Evolutionary conservation across 2,113 vertebrate genomes (phyloP), one percentile per base, ranked within the genome.

Genomic region (Seriola aureovittata): DNA sequence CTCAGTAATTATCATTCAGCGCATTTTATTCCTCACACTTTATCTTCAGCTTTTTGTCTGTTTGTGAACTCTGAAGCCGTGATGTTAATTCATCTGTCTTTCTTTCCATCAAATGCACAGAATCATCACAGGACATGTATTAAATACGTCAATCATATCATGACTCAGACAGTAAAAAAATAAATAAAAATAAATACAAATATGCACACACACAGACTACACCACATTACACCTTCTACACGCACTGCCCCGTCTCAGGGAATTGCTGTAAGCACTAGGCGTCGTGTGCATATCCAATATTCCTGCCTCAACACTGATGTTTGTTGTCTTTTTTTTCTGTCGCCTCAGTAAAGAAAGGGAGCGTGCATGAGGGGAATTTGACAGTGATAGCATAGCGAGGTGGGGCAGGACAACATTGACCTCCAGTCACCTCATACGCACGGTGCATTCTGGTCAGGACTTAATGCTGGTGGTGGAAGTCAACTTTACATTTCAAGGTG

Each of bases 71-170:
- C 59, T 38, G n/a, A 55, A 78, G 42, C 66, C 8, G 34, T 25
- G 25, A 25, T 86, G 82, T 85, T 29, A 77, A 67, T 75, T 80
- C 23, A 62, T 57, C 57, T 54, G 62, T 68, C 36, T 82, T 58
- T 82, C 25, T 70, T 65, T 68, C 71, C 36, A 19, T 75, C 75
- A 70, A 68, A 19, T 13, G 58, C n/a, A 4, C 57, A 34, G 52
- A 81, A 84, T 85, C 48, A 84, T 75, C 80, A 71, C 77, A 82
- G 75, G 55, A 32, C 75, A 52, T 48, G 71, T 75, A 87, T 86
- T 88, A 88, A 84, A 87, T 75, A 76, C 89, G 88, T 89, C 90
- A 92, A 71, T 91, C 87, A 88, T 63, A 48, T 73, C 25, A 75
- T 52, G 55, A 62, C 16, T 81, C 60, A 58, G 42, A 76, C 19